Percentiles rank a stretch among this genome's conserved stretches.
These are phyloP conservation scores for Aspidiotus destructor DNA, from an alignment of 2,888 invertebrate genomes.

Conservation along the genomic window DNA sequence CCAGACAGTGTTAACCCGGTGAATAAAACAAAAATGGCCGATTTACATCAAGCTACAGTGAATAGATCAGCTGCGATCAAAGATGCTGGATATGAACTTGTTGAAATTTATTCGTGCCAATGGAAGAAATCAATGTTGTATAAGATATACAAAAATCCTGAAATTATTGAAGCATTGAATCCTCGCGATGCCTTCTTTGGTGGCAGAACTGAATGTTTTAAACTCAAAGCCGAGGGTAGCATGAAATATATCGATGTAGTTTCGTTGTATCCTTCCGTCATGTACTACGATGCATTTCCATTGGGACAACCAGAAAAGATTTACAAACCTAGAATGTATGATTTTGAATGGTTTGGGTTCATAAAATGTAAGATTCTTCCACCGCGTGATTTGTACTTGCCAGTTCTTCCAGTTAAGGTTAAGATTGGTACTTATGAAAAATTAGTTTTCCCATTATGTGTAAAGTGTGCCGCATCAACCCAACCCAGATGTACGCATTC, in stretches of 20 bases:
- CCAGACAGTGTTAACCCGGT: conserved; percentile 4
- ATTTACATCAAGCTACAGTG: conserved; percentile 31
- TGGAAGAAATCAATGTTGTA: conserved; percentile 21
- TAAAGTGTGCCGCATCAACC: too few species aligned
- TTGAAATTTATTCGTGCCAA: conserved; percentile 35
- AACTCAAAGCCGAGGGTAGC: conserved; percentile 34
- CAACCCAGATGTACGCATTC: too few species aligned
- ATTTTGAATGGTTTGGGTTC: too few species aligned
- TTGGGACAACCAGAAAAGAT: too few species aligned
- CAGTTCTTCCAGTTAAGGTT: too few species aligned
- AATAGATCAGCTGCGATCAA: conserved; percentile 27
- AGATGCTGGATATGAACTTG: conserved; percentile 16
- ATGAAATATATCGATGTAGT: conserved; percentile 36
- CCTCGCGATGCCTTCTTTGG: conserved; percentile 37
- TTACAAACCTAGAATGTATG: too few species aligned
- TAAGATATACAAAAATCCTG: conserved; percentile 18
- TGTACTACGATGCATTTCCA: conserved; percentile 36
- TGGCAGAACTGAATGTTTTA: conserved; percentile 36
- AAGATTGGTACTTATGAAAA: too few species aligned
- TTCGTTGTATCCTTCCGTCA: conserved; percentile 37
- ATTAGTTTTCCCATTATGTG: too few species aligned
- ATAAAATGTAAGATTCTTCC: too few species aligned
- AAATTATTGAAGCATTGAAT: conserved; percentile 31
- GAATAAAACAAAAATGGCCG: conserved; percentile 6
- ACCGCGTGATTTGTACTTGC: too few species aligned